phyloP scores from a whole-genome alignment of 1,140 invertebrate species.

The Ostrea edulis region DNA sequence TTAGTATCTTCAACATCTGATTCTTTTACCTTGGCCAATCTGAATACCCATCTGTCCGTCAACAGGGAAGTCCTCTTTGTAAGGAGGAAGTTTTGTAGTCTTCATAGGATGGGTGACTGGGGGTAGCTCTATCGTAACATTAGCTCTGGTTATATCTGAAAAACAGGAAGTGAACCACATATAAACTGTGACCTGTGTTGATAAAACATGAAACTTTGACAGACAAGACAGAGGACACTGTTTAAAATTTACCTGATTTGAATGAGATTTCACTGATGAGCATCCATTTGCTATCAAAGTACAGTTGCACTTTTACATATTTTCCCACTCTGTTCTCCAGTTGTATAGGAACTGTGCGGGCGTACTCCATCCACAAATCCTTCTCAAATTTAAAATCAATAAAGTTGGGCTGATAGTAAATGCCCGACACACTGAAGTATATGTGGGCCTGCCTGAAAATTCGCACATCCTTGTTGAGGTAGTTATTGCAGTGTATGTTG shows the following conservation, averaged over 20 bases:
- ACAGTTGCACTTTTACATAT: slow-evolving; percentile 89
- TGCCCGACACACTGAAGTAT: slow-evolving; percentile 89
- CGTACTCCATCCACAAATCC: slow-evolving; percentile 90
- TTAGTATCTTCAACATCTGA: no score
- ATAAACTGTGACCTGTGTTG: background rate
- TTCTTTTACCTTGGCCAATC: background rate
- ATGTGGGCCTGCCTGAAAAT: slow-evolving; percentile 84
- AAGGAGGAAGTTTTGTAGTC: background rate
- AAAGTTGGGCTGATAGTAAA: slow-evolving; percentile 87
- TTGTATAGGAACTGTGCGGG: slow-evolving; percentile 90
- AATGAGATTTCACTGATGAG: slow-evolving; percentile 90
- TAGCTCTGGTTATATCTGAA: background rate
- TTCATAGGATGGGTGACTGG: background rate
- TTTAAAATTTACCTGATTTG: slow-evolving; percentile 69
- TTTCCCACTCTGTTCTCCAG: slow-evolving; percentile 90
- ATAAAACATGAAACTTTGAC: background rate
- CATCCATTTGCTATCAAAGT: slow-evolving; percentile 92
- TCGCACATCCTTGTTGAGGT: slow-evolving; percentile 85
- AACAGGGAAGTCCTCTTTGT: background rate
- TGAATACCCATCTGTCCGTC: background rate
- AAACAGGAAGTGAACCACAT: background rate
- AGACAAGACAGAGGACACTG: background rate
- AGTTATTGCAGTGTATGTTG: slow-evolving; percentile 89
- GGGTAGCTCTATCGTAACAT: background rate
- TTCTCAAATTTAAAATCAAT: slow-evolving; percentile 86